Conservation (phyloP, 2,797 vertebrate species). For the Holocentrus rufus region DNA sequence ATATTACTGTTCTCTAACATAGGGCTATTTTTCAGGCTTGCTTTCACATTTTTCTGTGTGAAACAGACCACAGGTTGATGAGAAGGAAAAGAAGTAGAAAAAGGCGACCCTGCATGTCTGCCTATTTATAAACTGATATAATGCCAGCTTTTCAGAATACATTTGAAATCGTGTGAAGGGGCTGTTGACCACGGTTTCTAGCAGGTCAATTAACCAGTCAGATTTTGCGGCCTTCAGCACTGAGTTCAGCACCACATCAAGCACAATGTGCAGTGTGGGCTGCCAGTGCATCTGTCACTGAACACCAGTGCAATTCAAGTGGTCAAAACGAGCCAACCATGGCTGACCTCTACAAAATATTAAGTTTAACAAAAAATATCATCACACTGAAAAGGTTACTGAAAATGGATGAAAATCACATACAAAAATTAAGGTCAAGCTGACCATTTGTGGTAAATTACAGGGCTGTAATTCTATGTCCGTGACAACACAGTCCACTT, state of each 20-base stretch:
- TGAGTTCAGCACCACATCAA: slow-evolving; percentile 53
- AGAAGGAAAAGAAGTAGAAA: slow-evolving; percentile 15
- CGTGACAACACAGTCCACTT: slow-evolving; percentile 22
- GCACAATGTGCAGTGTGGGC: slow-evolving; percentile 48
- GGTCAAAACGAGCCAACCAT: slow-evolving; percentile 34
- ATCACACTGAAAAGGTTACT: slow-evolving; percentile 41
- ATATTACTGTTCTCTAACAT: slow-evolving; percentile 7
- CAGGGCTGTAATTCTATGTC: slow-evolving; percentile 8
- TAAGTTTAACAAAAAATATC: slow-evolving; percentile 40
- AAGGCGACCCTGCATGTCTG: slow-evolving; percentile 7
- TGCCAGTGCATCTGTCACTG: slow-evolving; percentile 53
- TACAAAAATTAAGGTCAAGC: slow-evolving; percentile 37
- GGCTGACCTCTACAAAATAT: slow-evolving; percentile 45
- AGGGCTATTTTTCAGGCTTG: slow-evolving; percentile 16
- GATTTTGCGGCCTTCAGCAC: slow-evolving; percentile 55
- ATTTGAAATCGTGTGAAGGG: slow-evolving; percentile 32
- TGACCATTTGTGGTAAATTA: slow-evolving; percentile 29
- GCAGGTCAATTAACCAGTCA: slow-evolving; percentile 70
- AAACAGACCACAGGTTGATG: neutral
- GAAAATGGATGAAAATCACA: slow-evolving; percentile 50
- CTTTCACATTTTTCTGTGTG: neutral
- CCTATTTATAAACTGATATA: slow-evolving; percentile 36
- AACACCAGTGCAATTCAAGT: slow-evolving; percentile 53
- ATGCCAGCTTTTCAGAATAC: slow-evolving; percentile 15
- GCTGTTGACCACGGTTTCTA: slow-evolving; percentile 56